Evolutionary conservation across 2,797 vertebrate genomes (phyloP), one percentile per base, ranked within the genome.

Genomic region (Notamacropus eugenii): DNA sequence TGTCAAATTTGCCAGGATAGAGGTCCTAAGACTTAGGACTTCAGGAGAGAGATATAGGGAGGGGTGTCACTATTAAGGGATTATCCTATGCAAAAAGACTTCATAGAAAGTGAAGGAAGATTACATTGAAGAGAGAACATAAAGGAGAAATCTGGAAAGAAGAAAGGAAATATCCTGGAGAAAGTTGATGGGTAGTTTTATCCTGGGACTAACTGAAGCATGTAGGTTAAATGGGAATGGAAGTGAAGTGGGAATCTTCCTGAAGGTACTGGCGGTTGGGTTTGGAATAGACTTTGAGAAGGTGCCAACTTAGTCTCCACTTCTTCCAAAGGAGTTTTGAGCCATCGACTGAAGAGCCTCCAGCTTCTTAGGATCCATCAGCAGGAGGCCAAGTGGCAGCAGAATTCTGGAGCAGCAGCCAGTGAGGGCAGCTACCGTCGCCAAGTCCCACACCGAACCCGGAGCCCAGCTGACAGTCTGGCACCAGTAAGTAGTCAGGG

Each of bases 321-420:
- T 82, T 82, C 92, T 93, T 93, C 90, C 87, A 40, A 95, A 99
- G 99, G 99, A 59, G 98, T 99, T 90, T 98, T 99, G 97, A 99
- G 98, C 96, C 98, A 99, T 95, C 99, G 99, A 92, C 99, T 98
- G 98, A 99, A 99, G 98, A 98, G 99, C 94, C 99, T 99, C 92
- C 99, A 99, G 95, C 98, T 99, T 96, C 99, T 99, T 98, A 97
- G 98, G 97, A 99, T 99, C 97, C 99, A 98, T 90, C 99, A 99
- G 98, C 99, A 99, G 97, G 99, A 99, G 67, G 98, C 99, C 96
- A 99, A 99, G 98, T 99, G 99, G 98, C 98, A 98, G 91, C 99
- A 99, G 98, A 98, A 96, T 31, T 92, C 96, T 57, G 93, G 98
- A 96, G 98, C 98, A 94, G 99, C 99, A 94, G 93, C 96, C 40